phyloP scores from a whole-genome alignment of 2,797 vertebrate genomes.

The Cephalopachus bancanus region DNA sequence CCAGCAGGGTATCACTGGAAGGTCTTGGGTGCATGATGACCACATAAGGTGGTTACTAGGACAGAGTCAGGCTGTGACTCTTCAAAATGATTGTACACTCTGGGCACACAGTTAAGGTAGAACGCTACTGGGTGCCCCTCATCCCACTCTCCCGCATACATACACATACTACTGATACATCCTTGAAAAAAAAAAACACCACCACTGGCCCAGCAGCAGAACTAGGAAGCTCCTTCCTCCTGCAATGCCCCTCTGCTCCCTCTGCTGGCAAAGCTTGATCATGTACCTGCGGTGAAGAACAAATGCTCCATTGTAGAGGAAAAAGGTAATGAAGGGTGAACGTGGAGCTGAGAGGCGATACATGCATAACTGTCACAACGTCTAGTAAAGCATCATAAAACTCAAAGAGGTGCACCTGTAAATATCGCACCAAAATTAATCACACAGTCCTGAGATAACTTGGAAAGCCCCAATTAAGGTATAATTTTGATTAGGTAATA shows the following conservation, averaged over 20 bases:
- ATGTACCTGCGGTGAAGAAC: neutral
- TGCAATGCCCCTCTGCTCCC: neutral
- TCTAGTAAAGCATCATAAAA: neutral
- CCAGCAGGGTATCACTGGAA: neutral
- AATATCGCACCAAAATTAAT: neutral
- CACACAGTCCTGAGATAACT: neutral
- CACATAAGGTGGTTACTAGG: no score
- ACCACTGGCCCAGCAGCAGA: neutral
- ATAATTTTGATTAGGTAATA: neutral
- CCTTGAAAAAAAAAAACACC: neutral
- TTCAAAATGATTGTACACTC: neutral
- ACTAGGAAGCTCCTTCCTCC: neutral
- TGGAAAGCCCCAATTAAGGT: neutral
- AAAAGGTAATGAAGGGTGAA: conserved; percentile 16
- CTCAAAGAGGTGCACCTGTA: neutral
- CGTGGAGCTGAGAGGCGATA: neutral
- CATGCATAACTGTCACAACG: neutral
- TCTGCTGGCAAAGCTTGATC: neutral
- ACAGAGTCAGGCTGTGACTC: neutral
- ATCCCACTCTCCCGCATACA: no score
- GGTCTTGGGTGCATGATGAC: neutral
- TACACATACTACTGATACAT: neutral
- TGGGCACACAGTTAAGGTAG: neutral
- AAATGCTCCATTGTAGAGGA: neutral
- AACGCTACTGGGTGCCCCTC: neutral